Evolutionary conservation across 2,797 vertebrate species (phyloP).

Genomic region (Mus minutoides): DNA sequence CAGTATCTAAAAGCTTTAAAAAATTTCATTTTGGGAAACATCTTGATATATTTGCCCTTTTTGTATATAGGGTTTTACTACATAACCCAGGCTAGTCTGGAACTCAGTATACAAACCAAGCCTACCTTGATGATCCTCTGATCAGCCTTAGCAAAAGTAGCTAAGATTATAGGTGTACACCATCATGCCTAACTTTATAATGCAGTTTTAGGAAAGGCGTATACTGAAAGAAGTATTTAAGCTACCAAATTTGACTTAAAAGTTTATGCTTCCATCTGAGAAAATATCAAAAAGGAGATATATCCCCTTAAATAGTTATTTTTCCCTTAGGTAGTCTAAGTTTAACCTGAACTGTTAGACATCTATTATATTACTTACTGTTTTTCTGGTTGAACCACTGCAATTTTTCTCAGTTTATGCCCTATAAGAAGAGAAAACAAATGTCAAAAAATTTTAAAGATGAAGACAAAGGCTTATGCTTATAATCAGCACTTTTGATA

Average conservation of each 20-base stretch:
- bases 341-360: conserved; percentile 45
- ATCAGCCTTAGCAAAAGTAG: not conserved
- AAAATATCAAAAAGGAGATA: conserved; percentile 36
- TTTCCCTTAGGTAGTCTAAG: conserved; percentile 55
- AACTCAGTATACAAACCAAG: not conserved
- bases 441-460: conserved; percentile 39
- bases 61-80: not conserved
- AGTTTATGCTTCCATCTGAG: conserved; percentile 26
- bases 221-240: conserved; percentile 34
- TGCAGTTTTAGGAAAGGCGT: not conserved
- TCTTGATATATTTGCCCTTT: not conserved
- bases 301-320: conserved; percentile 3
- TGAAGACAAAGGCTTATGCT: not conserved
- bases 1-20: conserved; percentile 40
- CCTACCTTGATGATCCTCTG: not conserved
- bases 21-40: not conserved
- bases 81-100: not conserved
- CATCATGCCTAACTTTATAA: not conserved
- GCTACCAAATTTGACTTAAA: conserved; percentile 50
- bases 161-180: not conserved
- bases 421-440: conserved; percentile 87
- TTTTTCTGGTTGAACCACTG: conserved; percentile 97
- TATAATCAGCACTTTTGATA: conserved; percentile 33
- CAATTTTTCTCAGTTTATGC: conserved; percentile 95
- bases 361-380: conserved; percentile 91